These are phyloP conservation scores for Falcaria lacertinaria DNA, from an alignment of 2,888 invertebrate genomes.

Conservation along the genomic window DNA sequence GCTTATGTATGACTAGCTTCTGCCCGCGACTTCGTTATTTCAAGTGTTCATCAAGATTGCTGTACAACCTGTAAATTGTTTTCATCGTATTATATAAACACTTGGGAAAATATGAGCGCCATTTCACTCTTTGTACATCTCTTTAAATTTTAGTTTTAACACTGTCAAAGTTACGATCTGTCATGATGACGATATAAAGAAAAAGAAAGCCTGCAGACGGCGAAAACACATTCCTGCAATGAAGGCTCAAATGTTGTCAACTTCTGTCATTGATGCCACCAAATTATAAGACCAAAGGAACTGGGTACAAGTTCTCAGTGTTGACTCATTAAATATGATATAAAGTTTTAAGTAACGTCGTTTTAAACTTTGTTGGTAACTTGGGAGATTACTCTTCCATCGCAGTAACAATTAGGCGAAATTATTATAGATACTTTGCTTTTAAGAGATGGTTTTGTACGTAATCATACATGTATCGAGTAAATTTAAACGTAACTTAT, in stretches of 20 bases:
- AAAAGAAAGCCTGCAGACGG: no score
- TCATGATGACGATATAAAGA: not conserved
- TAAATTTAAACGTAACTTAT: not conserved
- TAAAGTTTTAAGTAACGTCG: conserved; percentile 41
- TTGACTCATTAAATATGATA: conserved; percentile 47
- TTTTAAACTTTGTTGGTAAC: conserved; percentile 34
- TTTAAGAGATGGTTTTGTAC: conserved; percentile 17
- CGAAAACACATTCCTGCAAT: no score
- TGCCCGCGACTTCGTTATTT: no score
- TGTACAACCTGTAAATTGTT: no score
- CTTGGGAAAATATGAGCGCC: no score
- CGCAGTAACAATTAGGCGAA: conserved; percentile 23
- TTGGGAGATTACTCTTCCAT: conserved; percentile 40
- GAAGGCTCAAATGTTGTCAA: not conserved
- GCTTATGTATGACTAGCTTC: no score
- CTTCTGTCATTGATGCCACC: conserved; percentile 3
- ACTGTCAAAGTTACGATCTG: no score
- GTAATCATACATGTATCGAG: conserved; percentile 27
- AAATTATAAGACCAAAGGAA: conserved; percentile 18
- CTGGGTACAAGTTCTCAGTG: conserved; percentile 28
- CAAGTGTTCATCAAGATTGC: no score
- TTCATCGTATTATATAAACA: no score
- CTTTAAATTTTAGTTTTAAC: no score
- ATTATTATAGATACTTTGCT: conserved; percentile 22
- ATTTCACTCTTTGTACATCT: no score